Evolutionary conservation across 2,113 vertebrate genomes (phyloP), one percentile per base, ranked within the genome.

Genomic region (Oryzias javanicus): DNA sequence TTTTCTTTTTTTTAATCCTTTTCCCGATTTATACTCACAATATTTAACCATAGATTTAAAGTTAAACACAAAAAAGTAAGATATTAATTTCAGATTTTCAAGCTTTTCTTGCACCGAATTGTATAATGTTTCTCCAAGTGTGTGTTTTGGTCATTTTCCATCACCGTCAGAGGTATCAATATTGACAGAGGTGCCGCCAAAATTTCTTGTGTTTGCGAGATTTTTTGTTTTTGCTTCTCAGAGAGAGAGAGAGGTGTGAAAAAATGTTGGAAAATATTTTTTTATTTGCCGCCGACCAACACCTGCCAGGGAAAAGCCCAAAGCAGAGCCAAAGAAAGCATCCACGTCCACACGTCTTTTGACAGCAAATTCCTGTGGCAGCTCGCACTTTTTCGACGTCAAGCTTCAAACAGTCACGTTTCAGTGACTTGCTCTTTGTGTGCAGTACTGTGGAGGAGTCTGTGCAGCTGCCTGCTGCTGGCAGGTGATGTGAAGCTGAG

Each of bases 291-390:
- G 27, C 60, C 20, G 48, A 29, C 29, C 24, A 50, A 29, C 29
- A 6, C 18, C 14, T 59, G 67, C 55, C 17, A 48, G 53, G 49
- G 58, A 56, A 35, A 20, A 14, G 50, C 52, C 42, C 56, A 64
- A 49, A 27, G 60, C 65, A 60, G 56, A 64, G 65, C 82, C 85
- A 84, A 78, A 49, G 74, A 81, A 83, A 85, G 48, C 50, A 52
- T 17, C 54, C 44, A 64, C 22, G 41, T 24, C n/a, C 19, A 49
- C 55, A 64, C 14, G 29, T 27, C 53, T 42, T 55, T 60, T 55
- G 52, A 46, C 20, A 29, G 19, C 54, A 18, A 12, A 22, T 68
- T 64, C 60, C 47, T 58, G 7, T 19, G 49, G 40, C 4, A 19
- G 6, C 45, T 15, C 27, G 4, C 42, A 52, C 49, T 55, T 13